Evolutionary conservation across 1,140 invertebrate species (phyloP).

Genomic region (Hycleus phaleratus): DNA sequence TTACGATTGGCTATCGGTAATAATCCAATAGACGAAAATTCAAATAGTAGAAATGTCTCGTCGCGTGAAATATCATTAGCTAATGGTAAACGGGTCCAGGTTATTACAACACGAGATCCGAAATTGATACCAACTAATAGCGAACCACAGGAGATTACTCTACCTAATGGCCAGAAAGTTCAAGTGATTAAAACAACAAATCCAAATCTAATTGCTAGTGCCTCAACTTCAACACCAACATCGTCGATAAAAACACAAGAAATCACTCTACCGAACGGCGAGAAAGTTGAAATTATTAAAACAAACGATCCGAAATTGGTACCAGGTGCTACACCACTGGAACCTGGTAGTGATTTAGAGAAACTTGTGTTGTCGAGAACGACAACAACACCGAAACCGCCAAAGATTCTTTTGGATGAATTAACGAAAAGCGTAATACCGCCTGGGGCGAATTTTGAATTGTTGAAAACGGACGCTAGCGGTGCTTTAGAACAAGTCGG

Average conservation of each 20-base stretch:
- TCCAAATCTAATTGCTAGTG: conserved; percentile 49
- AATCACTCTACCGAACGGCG: conserved; percentile 61
- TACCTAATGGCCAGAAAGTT: conserved; percentile 66
- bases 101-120: conserved; percentile 58
- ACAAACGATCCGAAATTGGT: conserved; percentile 56
- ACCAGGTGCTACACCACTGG: conserved; percentile 33
- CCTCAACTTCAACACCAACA: background rate
- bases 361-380: conserved; percentile 38
- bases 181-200: conserved; percentile 59
- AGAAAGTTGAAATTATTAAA: conserved; percentile 62
- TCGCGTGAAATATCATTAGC: conserved; percentile 63
- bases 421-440: conserved; percentile 67
- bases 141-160: conserved; percentile 40
- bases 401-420: conserved; percentile 57
- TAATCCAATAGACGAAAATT: conserved; percentile 47
- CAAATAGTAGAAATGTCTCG: conserved; percentile 55
- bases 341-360: conserved; percentile 32
- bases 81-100: conserved; percentile 66
- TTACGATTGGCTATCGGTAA: conserved; percentile 62
- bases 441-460: conserved; percentile 66
- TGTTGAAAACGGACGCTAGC: conserved; percentile 63
- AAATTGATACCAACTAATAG: conserved; percentile 48
- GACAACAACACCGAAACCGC: conserved; percentile 45
- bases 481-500: conserved; percentile 64
- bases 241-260: conserved; percentile 40